Conservation (phyloP, 2,113 vertebrate species). For the Rousettus leschenaultii region DNA sequence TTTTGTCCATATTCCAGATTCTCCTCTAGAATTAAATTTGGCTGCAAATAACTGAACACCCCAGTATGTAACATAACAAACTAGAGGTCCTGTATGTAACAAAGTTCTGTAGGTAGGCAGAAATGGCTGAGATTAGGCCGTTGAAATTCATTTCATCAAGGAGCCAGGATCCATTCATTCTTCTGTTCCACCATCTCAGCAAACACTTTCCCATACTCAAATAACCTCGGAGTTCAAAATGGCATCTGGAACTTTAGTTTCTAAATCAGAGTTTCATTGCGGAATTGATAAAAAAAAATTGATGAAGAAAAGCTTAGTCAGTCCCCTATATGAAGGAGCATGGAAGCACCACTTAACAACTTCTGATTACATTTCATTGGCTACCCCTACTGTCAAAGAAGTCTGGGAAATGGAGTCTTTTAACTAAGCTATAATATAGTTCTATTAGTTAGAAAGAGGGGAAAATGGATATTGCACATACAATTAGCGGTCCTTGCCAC, state of each 20-base stretch:
- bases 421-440: neutral
- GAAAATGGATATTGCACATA: neutral
- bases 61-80: neutral
- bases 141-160: no score
- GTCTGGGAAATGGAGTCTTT: slow-evolving; percentile 1
- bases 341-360: neutral
- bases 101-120: neutral
- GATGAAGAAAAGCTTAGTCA: neutral
- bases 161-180: neutral
- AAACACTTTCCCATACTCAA: neutral
- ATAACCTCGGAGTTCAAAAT: neutral
- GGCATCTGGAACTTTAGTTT: neutral
- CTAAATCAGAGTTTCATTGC: neutral
- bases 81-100: neutral
- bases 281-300: neutral
- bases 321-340: neutral
- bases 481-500: neutral
- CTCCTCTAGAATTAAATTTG: neutral
- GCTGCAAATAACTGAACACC: neutral
- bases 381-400: neutral
- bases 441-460: neutral
- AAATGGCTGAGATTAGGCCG: neutral
- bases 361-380: neutral
- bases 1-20: neutral
- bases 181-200: neutral